These are phyloP conservation scores for Daboia siamensis DNA, from an alignment of 2,113 vertebrate species.

Conservation along the genomic window DNA sequence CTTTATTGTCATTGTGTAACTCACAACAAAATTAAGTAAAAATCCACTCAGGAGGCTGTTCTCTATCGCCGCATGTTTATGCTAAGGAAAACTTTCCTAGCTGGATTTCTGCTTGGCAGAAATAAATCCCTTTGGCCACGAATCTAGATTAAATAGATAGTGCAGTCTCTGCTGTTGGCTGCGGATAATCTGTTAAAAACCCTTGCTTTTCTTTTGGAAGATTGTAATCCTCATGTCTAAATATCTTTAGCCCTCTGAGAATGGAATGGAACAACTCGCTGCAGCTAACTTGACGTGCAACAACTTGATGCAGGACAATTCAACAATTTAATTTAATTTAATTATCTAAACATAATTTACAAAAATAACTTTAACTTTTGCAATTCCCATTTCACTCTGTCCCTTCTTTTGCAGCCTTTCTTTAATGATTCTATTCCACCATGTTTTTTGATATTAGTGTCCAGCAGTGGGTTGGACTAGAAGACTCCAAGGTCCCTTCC, in stretches of 20 bases:
- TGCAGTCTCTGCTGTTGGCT: not conserved
- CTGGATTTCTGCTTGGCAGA: not conserved
- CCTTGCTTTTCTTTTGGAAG: not conserved
- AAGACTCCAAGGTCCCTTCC: too few species aligned
- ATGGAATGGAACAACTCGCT: not conserved
- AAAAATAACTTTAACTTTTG: too few species aligned
- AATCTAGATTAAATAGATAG: not conserved
- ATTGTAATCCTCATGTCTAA: not conserved
- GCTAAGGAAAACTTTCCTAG: not conserved
- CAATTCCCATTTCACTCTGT: too few species aligned
- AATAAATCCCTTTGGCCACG: not conserved
- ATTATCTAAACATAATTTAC: too few species aligned
- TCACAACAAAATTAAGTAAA: too few species aligned
- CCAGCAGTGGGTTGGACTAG: too few species aligned
- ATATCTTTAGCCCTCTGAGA: not conserved
- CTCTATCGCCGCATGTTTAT: too few species aligned
- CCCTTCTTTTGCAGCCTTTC: not conserved
- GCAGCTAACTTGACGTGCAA: too few species aligned
- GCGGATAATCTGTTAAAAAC: not conserved
- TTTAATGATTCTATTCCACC: not conserved
- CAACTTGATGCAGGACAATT: too few species aligned
- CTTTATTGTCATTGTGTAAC: too few species aligned
- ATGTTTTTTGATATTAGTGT: not conserved
- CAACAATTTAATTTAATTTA: too few species aligned
- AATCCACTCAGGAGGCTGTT: not conserved